These are phyloP conservation scores for Nemotelus nigrinus DNA, from an alignment of 2,888 invertebrate species.

Conservation along the genomic window DNA sequence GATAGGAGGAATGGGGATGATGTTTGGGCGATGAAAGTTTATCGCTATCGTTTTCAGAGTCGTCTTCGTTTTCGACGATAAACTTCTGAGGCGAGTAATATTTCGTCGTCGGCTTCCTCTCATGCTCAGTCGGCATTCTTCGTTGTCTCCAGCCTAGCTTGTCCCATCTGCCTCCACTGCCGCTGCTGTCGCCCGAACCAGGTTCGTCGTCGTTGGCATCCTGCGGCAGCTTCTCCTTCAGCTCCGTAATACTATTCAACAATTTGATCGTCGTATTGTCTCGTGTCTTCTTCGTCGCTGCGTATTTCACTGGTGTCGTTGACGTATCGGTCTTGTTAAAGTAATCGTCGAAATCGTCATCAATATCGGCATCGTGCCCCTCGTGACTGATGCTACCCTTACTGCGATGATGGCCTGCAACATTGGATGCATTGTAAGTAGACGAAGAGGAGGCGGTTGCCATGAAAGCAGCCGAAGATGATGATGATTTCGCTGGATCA, in stretches of 20 bases:
- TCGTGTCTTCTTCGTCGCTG: constrained; percentile 37
- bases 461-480: constrained; percentile 14
- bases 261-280: constrained; percentile 48
- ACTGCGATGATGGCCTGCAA: constrained; percentile 20
- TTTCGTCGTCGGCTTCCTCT: constrained; percentile 15
- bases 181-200: constrained; percentile 52
- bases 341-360: constrained; percentile 45
- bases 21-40: constrained; percentile 46
- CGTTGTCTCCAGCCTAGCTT: constrained; percentile 8
- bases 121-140: neutral
- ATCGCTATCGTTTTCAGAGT: constrained; percentile 49
- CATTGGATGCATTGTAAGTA: constrained; percentile 6
- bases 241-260: constrained; percentile 64
- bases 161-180: neutral
- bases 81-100: neutral
- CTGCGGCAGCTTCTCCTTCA: constrained; percentile 64
- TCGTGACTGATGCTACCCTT: constrained; percentile 15
- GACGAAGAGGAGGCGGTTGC: neutral
- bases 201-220: constrained; percentile 48
- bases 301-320: constrained; percentile 34
- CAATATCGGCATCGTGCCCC: constrained; percentile 46
- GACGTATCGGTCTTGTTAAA: constrained; percentile 10
- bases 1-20: constrained; percentile 31
- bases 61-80: constrained; percentile 38
- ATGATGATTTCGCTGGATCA: neutral